Evolutionary conservation across 2,888 invertebrate genomes (phyloP).

Genomic region (Atethmia centrago): DNA sequence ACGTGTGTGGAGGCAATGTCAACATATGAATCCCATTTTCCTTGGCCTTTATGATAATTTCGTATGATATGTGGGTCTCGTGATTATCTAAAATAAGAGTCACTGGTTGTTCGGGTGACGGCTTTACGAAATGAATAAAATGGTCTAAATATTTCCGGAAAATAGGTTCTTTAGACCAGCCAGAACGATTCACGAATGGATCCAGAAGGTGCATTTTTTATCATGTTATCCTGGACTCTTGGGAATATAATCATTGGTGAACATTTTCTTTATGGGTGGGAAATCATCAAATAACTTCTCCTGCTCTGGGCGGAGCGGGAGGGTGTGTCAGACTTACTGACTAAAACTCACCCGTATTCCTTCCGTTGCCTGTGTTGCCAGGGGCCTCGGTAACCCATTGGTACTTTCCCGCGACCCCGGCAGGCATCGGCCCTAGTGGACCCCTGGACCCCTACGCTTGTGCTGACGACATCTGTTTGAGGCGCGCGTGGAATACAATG

Average conservation of each 20-base stretch:
- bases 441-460: too few species aligned
- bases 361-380: too few species aligned
- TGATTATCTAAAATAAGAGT: conserved; percentile 11
- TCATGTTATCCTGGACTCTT: conserved; percentile 4
- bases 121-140: conserved; percentile 1
- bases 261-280: too few species aligned
- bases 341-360: too few species aligned
- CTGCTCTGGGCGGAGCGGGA: too few species aligned
- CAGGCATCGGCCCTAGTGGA: too few species aligned
- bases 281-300: too few species aligned
- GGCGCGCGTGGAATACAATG: too few species aligned
- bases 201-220: conserved; percentile 4
- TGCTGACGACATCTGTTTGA: too few species aligned
- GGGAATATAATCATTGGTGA: conserved; percentile 9
- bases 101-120: conserved; percentile 1
- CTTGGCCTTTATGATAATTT: conserved; percentile 7
- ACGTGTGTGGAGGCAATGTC: conserved; percentile 4
- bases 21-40: conserved; percentile 2
- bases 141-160: conserved; percentile 5
- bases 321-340: too few species aligned
- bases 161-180: background rate
- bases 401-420: too few species aligned
- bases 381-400: too few species aligned
- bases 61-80: conserved; percentile 9
- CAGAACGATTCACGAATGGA: background rate